A percentile compares a stretch with the other conserved stretches of the same genome.
These are phyloP conservation scores for Charina bottae DNA, from an alignment of 2,113 vertebrate genomes.

Conservation along the genomic window DNA sequence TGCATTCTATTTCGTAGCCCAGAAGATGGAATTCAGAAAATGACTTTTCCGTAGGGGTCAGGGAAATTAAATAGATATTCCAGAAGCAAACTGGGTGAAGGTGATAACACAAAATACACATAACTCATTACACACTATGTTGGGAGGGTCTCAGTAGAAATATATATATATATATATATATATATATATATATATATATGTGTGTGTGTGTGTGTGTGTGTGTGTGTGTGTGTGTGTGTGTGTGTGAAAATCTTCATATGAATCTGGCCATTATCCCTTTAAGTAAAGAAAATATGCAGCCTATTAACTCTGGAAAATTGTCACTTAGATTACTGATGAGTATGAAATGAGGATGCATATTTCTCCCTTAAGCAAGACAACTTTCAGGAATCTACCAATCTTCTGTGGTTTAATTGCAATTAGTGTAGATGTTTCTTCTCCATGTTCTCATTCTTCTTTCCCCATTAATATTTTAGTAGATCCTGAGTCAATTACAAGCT, in stretches of 20 bases:
- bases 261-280: neutral
- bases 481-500: slow-evolving; percentile 21
- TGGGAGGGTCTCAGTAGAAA: neutral
- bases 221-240: neutral
- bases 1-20: neutral
- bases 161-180: neutral
- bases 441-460: slow-evolving; percentile 13
- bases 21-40: neutral
- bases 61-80: neutral
- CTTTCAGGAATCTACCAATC: slow-evolving; percentile 29
- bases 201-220: too few relatives aligned
- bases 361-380: slow-evolving; percentile 20
- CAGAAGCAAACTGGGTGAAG: neutral
- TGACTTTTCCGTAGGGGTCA: neutral
- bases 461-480: neutral
- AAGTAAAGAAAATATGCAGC: slow-evolving; percentile 32
- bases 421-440: slow-evolving; percentile 37
- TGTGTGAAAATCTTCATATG: neutral
- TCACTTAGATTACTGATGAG: slow-evolving; percentile 37
- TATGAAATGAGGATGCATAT: slow-evolving; percentile 7
- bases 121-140: rapidly evolving
- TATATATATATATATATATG: too few relatives aligned
- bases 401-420: slow-evolving; percentile 47
- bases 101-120: too few relatives aligned
- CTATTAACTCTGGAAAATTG: slow-evolving; percentile 53